Evolutionary conservation across 2,888 invertebrate genomes (phyloP), one percentile per base, ranked within the genome.

Genomic region (Agonum fuliginosum): DNA sequence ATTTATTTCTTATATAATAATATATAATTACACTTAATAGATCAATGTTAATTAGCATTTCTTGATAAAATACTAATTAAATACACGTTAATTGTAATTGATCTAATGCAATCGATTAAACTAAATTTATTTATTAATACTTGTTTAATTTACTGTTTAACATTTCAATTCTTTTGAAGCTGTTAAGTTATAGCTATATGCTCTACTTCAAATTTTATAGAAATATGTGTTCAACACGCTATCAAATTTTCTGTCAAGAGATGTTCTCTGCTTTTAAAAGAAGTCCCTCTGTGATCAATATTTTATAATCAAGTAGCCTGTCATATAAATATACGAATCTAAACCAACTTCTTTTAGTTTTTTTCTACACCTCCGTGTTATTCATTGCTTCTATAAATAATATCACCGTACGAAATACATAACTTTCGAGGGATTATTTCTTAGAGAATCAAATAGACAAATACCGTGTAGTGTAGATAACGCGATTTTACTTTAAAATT

Each of bases 301-400:
- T 62, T 62, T 62, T 62, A 62, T 62, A 62, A 62, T 62, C 58
- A 62, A 62, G 58, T 62, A 62, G 58, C 58, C 54, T 30, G 58
- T 62, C 58, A 30, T 62, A 62, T 62, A 62, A 62, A 62, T 62
- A 62, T 17, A 30, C 30, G 58, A 62, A 62, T 62, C 27, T 62
- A 62, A 62, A 62, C 12, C 58, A 24, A 22, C 24, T 4, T 54
- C 10, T 22, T 54, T 22, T 54, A 22, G 22, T 54, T 54, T 24
- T 22, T 6, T 37, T n/a, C 12, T 2, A n/a, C 12, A 10, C 37
- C 3, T 37, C 37, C 12, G 12, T 37, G 54, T 54, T 54, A 54
- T 54, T 12, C 30, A 62, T 62, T 30, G 17, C 58, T 62, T 3
- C 58, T 30, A 62, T 62, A 62, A 62, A 62, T 62, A 62, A 62